Evolutionary conservation across 2,888 invertebrate species (phyloP).

Genomic region (Deroplatys truncata): DNA sequence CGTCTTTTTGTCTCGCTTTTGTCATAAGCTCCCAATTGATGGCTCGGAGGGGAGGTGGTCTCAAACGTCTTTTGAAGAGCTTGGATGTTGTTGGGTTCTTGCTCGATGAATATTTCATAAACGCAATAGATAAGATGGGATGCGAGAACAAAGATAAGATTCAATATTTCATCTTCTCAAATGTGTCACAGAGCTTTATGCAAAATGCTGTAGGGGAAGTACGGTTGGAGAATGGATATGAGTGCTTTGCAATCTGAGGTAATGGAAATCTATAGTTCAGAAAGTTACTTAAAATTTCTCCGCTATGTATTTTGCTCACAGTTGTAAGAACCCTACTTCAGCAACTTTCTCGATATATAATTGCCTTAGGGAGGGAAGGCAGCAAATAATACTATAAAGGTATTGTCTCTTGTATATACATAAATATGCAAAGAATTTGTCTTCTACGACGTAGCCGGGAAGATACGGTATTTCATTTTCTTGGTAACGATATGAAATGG

Average conservation of each 20-base stretch:
- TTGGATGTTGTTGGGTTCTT: neutral
- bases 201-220: neutral
- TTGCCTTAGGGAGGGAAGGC: no score
- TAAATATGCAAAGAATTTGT: no score
- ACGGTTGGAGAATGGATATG: neutral
- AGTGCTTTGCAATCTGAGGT: neutral
- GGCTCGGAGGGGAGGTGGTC: neutral
- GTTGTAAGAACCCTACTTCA: neutral
- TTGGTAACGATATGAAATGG: no score
- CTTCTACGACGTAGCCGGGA: no score
- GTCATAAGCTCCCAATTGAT: neutral
- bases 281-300: neutral
- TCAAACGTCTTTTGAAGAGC: neutral
- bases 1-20: neutral
- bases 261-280: neutral
- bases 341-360: neutral
- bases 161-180: neutral
- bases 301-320: neutral
- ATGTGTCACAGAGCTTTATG: neutral
- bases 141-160: neutral
- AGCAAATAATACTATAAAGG: no score
- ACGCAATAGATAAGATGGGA: neutral
- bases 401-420: no score
- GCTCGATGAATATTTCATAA: neutral
- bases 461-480: no score